Conservation (phyloP, 2,113 vertebrate species). For the Leuciscus idus region DNA sequence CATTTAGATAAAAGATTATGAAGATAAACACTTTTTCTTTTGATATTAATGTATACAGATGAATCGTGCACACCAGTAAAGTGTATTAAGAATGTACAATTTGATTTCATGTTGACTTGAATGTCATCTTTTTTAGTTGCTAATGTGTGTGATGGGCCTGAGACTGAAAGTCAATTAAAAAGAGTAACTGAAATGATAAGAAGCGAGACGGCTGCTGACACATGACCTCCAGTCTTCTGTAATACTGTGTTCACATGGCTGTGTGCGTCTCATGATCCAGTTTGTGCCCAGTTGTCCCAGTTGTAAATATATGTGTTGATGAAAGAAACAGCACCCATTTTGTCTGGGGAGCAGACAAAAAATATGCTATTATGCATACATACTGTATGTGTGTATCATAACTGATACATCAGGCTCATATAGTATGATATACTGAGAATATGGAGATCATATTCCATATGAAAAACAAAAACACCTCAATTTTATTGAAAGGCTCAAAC, state of each 20-base stretch:
- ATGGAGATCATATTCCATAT: not conserved
- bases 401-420: not conserved
- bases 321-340: not conserved
- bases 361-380: not conserved
- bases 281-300: constrained; percentile 34
- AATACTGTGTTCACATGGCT: constrained; percentile 8
- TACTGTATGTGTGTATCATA: not conserved
- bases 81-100: not conserved
- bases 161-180: constrained; percentile 37
- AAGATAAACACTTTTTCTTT: not conserved
- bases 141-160: not conserved
- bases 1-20: not conserved
- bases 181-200: constrained; percentile 32
- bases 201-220: constrained; percentile 29
- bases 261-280: not conserved
- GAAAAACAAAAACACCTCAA: not conserved
- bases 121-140: not conserved
- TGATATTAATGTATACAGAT: not conserved
- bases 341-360: not conserved
- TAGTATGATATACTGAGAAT: not conserved
- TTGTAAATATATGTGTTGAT: not conserved
- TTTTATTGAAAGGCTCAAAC: not conserved
- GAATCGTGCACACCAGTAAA: not conserved
- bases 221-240: constrained; percentile 2
- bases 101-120: not conserved